Evolutionary conservation across 2,888 invertebrate genomes (phyloP).

Genomic region (Melangyna quadrimaculata): DNA sequence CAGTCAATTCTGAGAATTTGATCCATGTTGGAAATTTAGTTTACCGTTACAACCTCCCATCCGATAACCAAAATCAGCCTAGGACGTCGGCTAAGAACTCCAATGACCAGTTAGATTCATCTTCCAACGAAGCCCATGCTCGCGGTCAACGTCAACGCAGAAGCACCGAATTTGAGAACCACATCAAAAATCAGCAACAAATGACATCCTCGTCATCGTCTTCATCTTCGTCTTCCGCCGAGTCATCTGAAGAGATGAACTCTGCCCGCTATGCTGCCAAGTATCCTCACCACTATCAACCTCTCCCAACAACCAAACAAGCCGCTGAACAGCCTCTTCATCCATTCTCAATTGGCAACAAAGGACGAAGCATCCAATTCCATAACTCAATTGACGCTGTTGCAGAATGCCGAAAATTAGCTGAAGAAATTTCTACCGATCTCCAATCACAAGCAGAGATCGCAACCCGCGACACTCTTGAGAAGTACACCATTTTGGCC

Average conservation of each 20-base stretch:
- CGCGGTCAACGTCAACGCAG: conserved; percentile 31
- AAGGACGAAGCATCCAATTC: conserved; percentile 81
- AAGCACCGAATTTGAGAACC: conserved; percentile 14
- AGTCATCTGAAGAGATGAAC: conserved; percentile 67
- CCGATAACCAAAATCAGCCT: conserved; percentile 74
- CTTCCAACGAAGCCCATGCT: conserved; percentile 40
- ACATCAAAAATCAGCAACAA: conserved; percentile 14
- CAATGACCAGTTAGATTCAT: conserved; percentile 55
- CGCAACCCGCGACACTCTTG: conserved; percentile 83
- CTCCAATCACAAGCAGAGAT: conserved; percentile 84
- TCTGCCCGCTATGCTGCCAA: conserved; percentile 16
- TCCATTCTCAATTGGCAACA: conserved; percentile 81
- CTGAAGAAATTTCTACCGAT: conserved; percentile 84
- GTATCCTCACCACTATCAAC: conserved; percentile 73
- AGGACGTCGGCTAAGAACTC: conserved; percentile 52
- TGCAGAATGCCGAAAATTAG: conserved; percentile 77
- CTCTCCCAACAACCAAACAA: conserved; percentile 77
- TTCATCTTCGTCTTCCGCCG: conserved; percentile 42
- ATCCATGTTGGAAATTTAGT: conserved; percentile 82
- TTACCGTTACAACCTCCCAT: conserved; percentile 82
- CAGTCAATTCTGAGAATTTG: not conserved
- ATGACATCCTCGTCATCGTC: conserved; percentile 60
- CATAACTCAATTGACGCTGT: conserved; percentile 75
- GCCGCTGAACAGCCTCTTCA: conserved; percentile 81
- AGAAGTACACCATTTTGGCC: conserved; percentile 85